phyloP scores from a whole-genome alignment of 2,797 vertebrate species.

The Muraenolepis orangiensis region DNA sequence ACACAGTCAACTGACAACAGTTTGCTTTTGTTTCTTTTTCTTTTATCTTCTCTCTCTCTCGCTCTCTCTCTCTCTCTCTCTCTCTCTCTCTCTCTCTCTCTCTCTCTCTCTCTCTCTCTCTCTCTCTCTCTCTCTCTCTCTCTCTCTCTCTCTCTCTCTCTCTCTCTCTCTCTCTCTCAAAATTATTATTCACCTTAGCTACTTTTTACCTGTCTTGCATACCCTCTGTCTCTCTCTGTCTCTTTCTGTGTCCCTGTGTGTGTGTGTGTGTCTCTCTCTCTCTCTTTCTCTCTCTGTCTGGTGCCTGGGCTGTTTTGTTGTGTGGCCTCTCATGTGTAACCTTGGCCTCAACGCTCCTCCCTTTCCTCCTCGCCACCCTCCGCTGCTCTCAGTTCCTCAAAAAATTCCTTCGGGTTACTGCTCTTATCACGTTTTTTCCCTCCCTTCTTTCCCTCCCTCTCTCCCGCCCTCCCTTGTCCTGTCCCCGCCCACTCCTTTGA shows the following conservation, averaged over 20 bases:
- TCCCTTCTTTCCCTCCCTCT: not conserved
- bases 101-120: too few species aligned
- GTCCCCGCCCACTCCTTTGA: conserved; percentile 53
- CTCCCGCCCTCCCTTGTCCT: conserved; percentile 24
- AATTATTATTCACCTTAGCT: conserved; percentile 16
- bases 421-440: conserved; percentile 42
- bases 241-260: not conserved
- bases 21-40: too few species aligned
- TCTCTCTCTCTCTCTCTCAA: conserved; percentile 25
- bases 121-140: not conserved
- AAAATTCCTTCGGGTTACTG: conserved; percentile 59
- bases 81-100: not conserved
- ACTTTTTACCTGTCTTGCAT: conserved; percentile 7
- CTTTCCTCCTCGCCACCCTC: conserved; percentile 51
- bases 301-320: not conserved
- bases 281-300: conserved; percentile 24
- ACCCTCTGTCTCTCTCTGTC: conserved; percentile 18
- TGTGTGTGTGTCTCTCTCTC: not conserved
- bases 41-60: too few species aligned
- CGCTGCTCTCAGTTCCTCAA: conserved; percentile 51
- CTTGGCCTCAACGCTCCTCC: conserved; percentile 39
- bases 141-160: not conserved
- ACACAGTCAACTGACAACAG: not conserved
- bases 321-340: conserved; percentile 47
- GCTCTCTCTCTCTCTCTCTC: too few species aligned